These are phyloP conservation scores for Anas capensis DNA, from an alignment of 2,797 vertebrate genomes.

Conservation along the genomic window DNA sequence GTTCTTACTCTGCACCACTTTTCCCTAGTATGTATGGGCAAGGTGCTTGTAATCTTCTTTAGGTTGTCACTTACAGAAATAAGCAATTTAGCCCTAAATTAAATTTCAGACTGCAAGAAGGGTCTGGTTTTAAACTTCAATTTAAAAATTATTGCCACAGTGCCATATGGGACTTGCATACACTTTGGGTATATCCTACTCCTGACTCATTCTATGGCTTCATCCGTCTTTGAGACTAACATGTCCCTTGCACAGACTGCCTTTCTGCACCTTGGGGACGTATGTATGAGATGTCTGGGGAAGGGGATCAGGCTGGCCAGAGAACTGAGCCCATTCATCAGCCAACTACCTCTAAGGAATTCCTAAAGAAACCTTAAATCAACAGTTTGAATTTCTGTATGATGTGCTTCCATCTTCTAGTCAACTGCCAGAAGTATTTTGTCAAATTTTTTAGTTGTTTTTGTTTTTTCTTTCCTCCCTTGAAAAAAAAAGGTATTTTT, in stretches of 20 bases:
- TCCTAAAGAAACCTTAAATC: neutral
- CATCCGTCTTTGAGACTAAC: neutral
- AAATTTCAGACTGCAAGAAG: neutral
- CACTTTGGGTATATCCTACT: neutral
- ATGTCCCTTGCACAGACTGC: neutral
- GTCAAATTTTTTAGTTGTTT: neutral
- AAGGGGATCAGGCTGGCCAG: neutral
- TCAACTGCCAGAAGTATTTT: neutral
- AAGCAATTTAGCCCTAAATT: neutral
- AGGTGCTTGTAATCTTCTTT: neutral
- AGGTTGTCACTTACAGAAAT: neutral
- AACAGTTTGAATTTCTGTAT: neutral
- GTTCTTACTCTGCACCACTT: neutral
- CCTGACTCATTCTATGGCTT: neutral
- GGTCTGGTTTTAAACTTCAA: neutral
- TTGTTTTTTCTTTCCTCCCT: neutral
- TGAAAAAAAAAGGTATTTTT: neutral
- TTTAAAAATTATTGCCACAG: neutral
- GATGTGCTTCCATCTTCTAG: neutral
- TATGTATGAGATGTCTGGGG: neutral
- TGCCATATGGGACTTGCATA: neutral
- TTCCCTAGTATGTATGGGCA: neutral
- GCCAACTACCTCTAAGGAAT: neutral
- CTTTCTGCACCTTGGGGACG: neutral
- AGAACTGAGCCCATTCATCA: neutral